Conservation (phyloP, 2,888 invertebrate species). For the Epistrophe eligans region DNA sequence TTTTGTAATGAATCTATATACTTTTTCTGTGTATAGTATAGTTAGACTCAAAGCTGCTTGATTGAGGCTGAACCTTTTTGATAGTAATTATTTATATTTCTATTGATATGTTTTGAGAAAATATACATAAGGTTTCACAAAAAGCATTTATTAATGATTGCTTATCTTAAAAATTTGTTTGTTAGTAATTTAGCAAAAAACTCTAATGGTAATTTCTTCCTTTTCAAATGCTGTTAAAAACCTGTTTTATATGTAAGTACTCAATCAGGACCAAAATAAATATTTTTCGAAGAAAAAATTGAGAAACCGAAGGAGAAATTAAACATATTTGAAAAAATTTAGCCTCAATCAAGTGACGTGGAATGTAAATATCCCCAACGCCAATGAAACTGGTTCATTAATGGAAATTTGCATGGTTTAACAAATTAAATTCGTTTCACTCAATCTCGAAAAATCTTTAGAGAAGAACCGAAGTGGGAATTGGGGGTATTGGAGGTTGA, state of each 20-base stretch:
- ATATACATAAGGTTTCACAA: too few species aligned
- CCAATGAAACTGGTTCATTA: slow-evolving; percentile 67
- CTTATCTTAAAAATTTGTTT: too few species aligned
- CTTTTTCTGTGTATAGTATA: not conserved
- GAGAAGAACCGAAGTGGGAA: not conserved
- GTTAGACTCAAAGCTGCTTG: not conserved
- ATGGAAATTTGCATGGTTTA: slow-evolving; percentile 68
- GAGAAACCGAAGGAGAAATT: too few species aligned
- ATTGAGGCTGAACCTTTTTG: not conserved
- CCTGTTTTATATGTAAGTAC: too few species aligned
- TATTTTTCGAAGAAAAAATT: too few species aligned
- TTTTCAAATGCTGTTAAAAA: too few species aligned
- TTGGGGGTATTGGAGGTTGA: not conserved
- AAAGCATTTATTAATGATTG: too few species aligned
- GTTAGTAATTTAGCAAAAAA: too few species aligned
- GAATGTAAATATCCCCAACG: slow-evolving; percentile 9
- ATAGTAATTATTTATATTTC: not conserved
- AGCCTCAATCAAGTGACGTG: not conserved
- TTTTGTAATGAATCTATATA: slow-evolving; percentile 13
- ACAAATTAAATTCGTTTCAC: slow-evolving; percentile 67
- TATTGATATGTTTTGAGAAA: too few species aligned
- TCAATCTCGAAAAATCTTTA: slow-evolving; percentile 24
- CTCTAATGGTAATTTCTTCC: too few species aligned
- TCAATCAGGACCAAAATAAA: too few species aligned
- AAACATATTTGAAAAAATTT: too few species aligned